Evolutionary conservation across 2,888 invertebrate species (phyloP), one percentile per base, ranked within the genome.

Genomic region (Aphidius colemani): DNA sequence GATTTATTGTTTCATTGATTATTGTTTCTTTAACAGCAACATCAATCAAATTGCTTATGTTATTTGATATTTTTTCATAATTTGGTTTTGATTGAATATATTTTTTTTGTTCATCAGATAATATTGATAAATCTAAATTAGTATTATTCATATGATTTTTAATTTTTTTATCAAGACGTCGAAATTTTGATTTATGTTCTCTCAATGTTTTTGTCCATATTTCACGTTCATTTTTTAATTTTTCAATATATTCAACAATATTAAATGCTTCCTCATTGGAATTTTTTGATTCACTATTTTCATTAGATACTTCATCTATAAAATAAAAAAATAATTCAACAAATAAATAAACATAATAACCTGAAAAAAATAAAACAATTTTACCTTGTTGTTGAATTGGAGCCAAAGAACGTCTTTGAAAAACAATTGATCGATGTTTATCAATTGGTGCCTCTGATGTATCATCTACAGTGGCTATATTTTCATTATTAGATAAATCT

Each of bases 371-470:
- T 44, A 41, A 58, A 43, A 45, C 58, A 57, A 40, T 43, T 30
- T 43, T 41, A 62, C 62, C 51, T 56, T 18, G 30, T 9, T 40
- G 55, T 30, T 55, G 45, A 46, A n/a, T 30, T 30, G 41, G 61
- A 53, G 44, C 11, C 51, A 43, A 45, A 7, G 57, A 30, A 48
- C 67, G 69, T 18, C 72, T 64, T 8, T 71, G 70, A 45, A 74
- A 78, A 59, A 76, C 48, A 10, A 69, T 69, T 5, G 78, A 78
- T 60, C 75, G 70, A 1, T 76, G 73, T 69, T 76, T 77, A 6
- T 60, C 53, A 44, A 66, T 30, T 11, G 40, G 51, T 59, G 51
- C 60, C 40, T 61, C 9, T 43, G 63, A 50, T 3, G 61, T 55
- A 48, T 59, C 61, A 18, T 48, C 7, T 48, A 11, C n/a, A 30